Percentiles rank a stretch among this genome's conserved stretches.
Evolutionary conservation across 2,888 invertebrate genomes (phyloP).

Genomic region (Tetanocera ferruginea): DNA sequence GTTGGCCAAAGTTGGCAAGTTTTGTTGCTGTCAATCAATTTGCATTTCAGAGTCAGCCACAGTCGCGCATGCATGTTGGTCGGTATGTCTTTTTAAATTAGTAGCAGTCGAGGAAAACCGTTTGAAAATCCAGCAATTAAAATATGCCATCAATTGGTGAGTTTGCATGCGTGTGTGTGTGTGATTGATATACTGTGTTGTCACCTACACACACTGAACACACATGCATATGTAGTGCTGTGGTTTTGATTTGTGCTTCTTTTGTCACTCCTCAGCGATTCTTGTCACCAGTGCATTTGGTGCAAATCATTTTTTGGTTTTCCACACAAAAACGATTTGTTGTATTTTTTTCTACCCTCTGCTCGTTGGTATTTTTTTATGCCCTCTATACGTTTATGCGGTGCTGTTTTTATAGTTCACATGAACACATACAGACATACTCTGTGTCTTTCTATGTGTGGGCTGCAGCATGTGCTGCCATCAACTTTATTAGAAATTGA

Average conservation of each 20-base stretch:
- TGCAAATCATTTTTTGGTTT: background rate
- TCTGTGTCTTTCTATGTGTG: no score
- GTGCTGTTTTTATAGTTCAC: background rate
- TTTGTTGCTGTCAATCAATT: background rate
- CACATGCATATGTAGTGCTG: background rate
- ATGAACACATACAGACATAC: background rate
- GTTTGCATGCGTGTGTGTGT: background rate
- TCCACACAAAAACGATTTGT: background rate
- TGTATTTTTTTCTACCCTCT: background rate
- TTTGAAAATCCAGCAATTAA: slow-evolving; percentile 24
- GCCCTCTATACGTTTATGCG: background rate
- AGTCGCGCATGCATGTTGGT: background rate
- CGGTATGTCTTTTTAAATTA: background rate
- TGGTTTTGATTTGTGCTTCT: slow-evolving; percentile 3
- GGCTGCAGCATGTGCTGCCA: slow-evolving; percentile 17
- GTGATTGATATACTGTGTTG: background rate
- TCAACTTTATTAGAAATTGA: slow-evolving; percentile 23
- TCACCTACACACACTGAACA: background rate
- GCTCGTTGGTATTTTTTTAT: slow-evolving; percentile 3
- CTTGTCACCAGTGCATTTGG: slow-evolving; percentile 12
- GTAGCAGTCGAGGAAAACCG: background rate
- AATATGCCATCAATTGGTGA: background rate
- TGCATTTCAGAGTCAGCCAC: background rate
- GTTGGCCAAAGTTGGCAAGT: background rate
- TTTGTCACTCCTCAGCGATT: slow-evolving; percentile 8